Conservation (phyloP, 2,797 vertebrate species). For the Diceros bicornis region DNA sequence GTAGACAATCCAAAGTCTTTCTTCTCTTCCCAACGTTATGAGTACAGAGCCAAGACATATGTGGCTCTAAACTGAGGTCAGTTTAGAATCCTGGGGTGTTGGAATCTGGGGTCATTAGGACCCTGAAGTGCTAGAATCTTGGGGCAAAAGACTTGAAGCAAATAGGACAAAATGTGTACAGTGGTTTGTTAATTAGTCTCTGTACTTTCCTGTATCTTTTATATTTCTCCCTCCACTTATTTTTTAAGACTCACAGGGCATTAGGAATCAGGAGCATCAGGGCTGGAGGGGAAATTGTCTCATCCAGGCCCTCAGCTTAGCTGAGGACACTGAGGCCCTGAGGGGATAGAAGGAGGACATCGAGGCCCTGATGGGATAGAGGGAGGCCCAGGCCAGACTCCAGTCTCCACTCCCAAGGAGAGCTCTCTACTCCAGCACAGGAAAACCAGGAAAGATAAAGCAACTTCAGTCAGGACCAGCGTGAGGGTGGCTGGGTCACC, state of each 20-base stretch:
- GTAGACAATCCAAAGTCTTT: not conserved
- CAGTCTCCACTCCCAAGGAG: not conserved
- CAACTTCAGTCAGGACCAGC: not conserved
- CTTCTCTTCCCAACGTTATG: not conserved
- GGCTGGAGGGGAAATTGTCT: not conserved
- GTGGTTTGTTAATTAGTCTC: not conserved
- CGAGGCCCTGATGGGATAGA: not conserved
- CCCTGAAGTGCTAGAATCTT: not conserved
- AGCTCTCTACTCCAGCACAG: not conserved
- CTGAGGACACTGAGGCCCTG: not conserved
- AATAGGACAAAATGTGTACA: not conserved
- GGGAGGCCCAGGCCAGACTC: not conserved
- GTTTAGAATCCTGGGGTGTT: not conserved
- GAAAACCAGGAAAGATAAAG: not conserved
- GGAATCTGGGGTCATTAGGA: not conserved
- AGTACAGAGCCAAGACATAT: not conserved
- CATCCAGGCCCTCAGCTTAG: not conserved
- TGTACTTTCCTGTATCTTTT: not conserved
- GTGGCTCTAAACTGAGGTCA: not conserved
- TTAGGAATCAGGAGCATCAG: not conserved
- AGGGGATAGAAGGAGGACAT: not conserved
- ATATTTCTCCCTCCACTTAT: not conserved
- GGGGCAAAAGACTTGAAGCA: not conserved
- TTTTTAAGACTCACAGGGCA: not conserved
- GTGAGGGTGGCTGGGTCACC: not conserved